Evolutionary conservation across 1,140 invertebrate species (phyloP).

Genomic region (Trichonephila clavipes): DNA sequence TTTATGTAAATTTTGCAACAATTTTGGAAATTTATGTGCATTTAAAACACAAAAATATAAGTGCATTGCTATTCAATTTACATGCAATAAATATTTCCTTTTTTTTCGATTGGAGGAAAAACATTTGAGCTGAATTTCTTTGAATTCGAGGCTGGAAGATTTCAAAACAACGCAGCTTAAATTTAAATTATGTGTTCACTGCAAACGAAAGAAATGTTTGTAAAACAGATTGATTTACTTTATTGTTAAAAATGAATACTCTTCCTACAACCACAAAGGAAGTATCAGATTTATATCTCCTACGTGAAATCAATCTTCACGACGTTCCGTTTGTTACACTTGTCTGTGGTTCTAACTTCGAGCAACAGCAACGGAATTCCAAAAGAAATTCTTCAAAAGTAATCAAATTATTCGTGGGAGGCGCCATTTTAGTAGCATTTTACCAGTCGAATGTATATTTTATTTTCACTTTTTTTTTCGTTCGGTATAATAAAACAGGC

Average conservation of each 20-base stretch:
- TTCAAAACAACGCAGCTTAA: background rate
- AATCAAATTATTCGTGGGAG: slow-evolving; percentile 22
- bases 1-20: too few relatives aligned
- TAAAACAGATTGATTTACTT: background rate
- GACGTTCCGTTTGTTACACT: background rate
- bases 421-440: slow-evolving; percentile 27
- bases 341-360: background rate
- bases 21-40: background rate
- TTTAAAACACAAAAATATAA: background rate
- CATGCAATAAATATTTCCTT: background rate
- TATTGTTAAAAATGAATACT: background rate
- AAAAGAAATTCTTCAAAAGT: slow-evolving; percentile 7
- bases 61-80: too few relatives aligned
- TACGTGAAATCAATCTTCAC: background rate
- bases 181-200: background rate
- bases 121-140: background rate
- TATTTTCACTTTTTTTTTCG: background rate
- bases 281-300: background rate
- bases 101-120: background rate
- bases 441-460: slow-evolving; percentile 9
- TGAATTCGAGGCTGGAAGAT: background rate
- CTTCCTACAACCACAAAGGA: background rate
- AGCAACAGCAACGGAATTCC: background rate
- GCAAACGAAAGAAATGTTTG: background rate
- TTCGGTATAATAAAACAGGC: slow-evolving; percentile 10